These are phyloP conservation scores for Prinia subflava DNA, from an alignment of 2,113 vertebrate species.

Conservation along the genomic window DNA sequence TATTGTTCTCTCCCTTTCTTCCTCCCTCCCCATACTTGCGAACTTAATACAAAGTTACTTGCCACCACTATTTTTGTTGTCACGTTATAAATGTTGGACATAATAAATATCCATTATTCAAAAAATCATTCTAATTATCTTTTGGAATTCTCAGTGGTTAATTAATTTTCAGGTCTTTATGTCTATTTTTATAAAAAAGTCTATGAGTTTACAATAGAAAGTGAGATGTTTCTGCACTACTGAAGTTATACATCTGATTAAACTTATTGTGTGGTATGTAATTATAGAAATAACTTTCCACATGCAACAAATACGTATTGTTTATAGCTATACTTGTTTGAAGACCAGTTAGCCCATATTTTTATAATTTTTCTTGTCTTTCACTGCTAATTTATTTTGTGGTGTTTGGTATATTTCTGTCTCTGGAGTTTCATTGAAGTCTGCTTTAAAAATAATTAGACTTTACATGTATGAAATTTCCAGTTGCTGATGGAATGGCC, in stretches of 20 bases:
- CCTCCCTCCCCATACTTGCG: neutral
- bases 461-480: neutral
- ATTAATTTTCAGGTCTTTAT: neutral
- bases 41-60: neutral
- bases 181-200: neutral
- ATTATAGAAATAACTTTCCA: neutral
- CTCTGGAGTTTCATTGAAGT: neutral
- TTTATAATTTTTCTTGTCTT: conserved; percentile 31
- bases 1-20: conserved; percentile 10
- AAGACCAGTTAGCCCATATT: conserved; percentile 3
- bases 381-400: conserved; percentile 7
- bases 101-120: neutral
- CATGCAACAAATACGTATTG: neutral
- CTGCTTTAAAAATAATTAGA: neutral
- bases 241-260: neutral
- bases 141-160: neutral
- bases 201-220: neutral
- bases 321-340: conserved; percentile 6
- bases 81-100: neutral
- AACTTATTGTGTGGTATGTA: neutral
- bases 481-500: neutral
- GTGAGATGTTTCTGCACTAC: neutral
- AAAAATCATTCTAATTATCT: neutral
- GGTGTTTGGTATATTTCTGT: neutral
- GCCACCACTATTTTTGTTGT: neutral